Conservation (phyloP, 2,113 vertebrate genomes). For the Rhombomys opimus region DNA sequence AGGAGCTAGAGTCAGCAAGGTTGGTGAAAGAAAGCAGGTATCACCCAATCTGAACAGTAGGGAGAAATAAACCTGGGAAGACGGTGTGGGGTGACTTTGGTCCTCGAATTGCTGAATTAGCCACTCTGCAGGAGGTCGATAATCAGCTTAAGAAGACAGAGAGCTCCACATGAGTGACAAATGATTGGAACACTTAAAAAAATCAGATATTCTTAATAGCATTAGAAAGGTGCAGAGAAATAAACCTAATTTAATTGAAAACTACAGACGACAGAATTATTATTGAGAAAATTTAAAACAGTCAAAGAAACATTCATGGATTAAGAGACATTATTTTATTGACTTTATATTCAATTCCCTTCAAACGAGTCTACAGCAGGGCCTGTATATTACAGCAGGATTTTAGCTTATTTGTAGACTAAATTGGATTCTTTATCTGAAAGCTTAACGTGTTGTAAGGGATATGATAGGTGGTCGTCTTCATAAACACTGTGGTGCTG, state of each 20-base stretch:
- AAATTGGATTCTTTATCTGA: conserved; percentile 31
- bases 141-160: conserved; percentile 16
- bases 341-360: neutral
- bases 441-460: neutral
- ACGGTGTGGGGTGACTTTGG: neutral
- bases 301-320: conserved; percentile 29
- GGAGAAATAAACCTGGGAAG: neutral
- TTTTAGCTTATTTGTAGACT: conserved; percentile 25
- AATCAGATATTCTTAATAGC: conserved; percentile 18
- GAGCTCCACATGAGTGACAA: conserved; percentile 25
- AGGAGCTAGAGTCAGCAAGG: neutral
- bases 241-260: conserved; percentile 37
- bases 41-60: neutral
- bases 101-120: conserved; percentile 16
- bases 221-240: conserved; percentile 37
- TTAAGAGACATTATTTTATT: neutral
- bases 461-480: neutral
- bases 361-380: neutral
- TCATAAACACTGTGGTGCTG: neutral
- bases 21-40: neutral
- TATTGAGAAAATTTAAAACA: conserved; percentile 35
- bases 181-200: conserved; percentile 38
- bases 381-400: neutral
- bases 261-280: neutral
- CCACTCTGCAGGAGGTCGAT: neutral